These are phyloP conservation scores for Megaustenia siamemsis DNA, from an alignment of 2,888 invertebrate genomes.

Conservation along the genomic window DNA sequence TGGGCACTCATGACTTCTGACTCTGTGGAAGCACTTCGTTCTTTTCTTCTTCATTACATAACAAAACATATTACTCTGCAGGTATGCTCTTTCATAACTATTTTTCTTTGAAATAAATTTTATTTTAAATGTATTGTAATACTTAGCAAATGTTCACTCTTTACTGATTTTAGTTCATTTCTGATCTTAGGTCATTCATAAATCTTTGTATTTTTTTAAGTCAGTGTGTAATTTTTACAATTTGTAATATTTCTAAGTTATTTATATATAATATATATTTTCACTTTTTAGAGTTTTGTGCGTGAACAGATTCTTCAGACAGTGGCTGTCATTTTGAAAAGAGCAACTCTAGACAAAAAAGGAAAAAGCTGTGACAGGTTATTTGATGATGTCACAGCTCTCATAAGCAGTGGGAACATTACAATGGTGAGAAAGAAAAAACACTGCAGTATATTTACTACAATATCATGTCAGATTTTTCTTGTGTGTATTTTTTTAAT, in stretches of 20 bases:
- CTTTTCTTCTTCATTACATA: conserved; percentile 89
- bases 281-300: conserved; percentile 88
- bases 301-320: conserved; percentile 85
- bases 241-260: too few relatives aligned
- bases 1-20: conserved; percentile 87
- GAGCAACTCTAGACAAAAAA: conserved; percentile 86
- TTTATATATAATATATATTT: too few relatives aligned
- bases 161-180: neutral
- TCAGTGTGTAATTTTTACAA: neutral
- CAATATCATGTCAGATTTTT: too few relatives aligned
- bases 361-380: conserved; percentile 85
- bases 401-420: conserved; percentile 86
- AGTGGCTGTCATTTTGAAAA: conserved; percentile 92
- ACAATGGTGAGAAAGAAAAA: conserved; percentile 82
- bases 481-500: too few relatives aligned
- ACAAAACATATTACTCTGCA: conserved; percentile 83
- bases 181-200: neutral
- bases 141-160: neutral
- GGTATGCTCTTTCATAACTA: conserved; percentile 8
- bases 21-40: conserved; percentile 86
- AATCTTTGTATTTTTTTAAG: neutral
- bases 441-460: too few relatives aligned
- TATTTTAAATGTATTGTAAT: too few relatives aligned
- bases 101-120: too few relatives aligned
- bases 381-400: conserved; percentile 84